Base-by-base conservation (phyloP, 2,888 invertebrate species). In the Aricia artaxerxes region DNA sequence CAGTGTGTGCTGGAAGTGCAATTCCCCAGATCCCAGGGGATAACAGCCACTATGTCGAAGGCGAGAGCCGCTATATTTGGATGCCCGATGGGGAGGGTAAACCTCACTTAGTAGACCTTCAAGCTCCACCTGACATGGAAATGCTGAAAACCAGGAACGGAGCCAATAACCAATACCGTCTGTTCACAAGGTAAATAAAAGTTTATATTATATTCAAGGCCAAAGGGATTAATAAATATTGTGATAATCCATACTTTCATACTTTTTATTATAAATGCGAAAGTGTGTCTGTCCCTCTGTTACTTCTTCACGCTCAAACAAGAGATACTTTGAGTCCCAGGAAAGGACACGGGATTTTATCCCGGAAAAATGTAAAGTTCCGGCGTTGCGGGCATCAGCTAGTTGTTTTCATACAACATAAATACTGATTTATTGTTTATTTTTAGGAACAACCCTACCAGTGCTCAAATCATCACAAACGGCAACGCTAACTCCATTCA, bases 361-460 rank as follows among this genome's bases (percentile, higher is more conserved):
- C 24, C 24, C 24, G 24, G 24, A 24, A 24, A 24, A 24, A 24
- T 24, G 24, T 24, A 24, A 24, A 24, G 24, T 24, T 24, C 24
- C 24, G 24, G 24, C 24, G 24, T 24, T 24, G 24, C 24, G 24
- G 24, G 24, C 24, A 24, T 24, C 24, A 24, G 24, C 24, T 24
- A 24, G 24, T 24, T 24, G 24, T 24, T 24, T 24, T 24, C 24
- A 40, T 40, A 40, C 13, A 53, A 53, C 13, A 11, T 1, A 53
- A 53, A 53, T 13, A 11, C 13, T 53, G 13, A 53, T 13, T 11
- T 5, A 9, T 11, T 4, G 31, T 5, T 57, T 38, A 24, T 64
- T 85, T 85, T 0, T 84, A 91, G 91, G 53, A 80, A 75, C 57
- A 89, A 88, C 75, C 85, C 84, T 0, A 85, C 78, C 4, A 85